Evolutionary conservation across 2,113 vertebrate species (phyloP).

Genomic region (Mus pahari): DNA sequence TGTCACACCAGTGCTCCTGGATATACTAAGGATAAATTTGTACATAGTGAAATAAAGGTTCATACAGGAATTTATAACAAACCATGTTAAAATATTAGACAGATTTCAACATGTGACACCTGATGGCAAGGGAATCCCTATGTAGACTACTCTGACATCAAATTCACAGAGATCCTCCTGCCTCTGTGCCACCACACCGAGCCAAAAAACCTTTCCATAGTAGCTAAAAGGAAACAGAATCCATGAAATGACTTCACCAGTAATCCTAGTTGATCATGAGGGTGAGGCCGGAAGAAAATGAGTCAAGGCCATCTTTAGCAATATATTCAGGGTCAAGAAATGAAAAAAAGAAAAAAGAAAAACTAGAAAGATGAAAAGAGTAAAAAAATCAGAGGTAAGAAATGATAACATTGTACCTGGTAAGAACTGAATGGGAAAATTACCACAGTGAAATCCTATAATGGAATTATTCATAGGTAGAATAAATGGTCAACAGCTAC

Average conservation of each 20-base stretch:
- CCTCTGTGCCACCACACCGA: not conserved
- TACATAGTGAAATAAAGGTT: not conserved
- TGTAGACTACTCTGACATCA: not conserved
- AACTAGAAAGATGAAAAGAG: not conserved
- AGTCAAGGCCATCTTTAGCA: not conserved
- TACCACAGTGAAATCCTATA: not conserved
- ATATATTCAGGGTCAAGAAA: not conserved
- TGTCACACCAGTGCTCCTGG: no score
- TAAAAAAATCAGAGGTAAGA: no score
- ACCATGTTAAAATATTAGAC: not conserved
- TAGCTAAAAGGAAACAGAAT: not conserved
- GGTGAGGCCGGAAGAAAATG: not conserved
- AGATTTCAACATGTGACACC: not conserved
- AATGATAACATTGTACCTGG: not conserved
- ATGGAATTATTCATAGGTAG: not conserved
- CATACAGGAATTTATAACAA: not conserved
- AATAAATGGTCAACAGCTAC: not conserved
- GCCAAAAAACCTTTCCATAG: not conserved
- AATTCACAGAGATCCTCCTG: not conserved
- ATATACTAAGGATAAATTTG: no score
- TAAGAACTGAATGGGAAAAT: not conserved
- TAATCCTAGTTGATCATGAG: accelerated
- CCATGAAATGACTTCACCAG: not conserved
- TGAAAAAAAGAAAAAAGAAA: not conserved
- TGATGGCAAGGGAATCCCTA: not conserved